Percentiles rank a stretch among this genome's conserved stretches.
phyloP scores from a whole-genome alignment of 2,888 invertebrate genomes.

The Amphimallon solstitiale region DNA sequence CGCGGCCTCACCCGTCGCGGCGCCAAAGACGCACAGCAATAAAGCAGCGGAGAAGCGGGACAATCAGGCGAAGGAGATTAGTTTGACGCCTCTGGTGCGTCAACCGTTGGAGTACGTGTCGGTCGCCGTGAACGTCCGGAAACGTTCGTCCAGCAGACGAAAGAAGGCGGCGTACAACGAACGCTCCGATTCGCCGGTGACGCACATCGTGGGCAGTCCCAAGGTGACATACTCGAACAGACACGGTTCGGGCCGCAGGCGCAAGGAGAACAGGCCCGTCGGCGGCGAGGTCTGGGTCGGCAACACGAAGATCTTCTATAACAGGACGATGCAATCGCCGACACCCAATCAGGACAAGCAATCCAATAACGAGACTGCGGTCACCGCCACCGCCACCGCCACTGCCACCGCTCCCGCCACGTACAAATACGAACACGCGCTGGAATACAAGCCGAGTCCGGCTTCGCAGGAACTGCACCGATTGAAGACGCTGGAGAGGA shows the following conservation, averaged over 20 bases:
- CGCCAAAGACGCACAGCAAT: constrained; percentile 56
- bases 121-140: constrained; percentile 73
- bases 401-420: constrained; percentile 60
- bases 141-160: constrained; percentile 73
- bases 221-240: constrained; percentile 71
- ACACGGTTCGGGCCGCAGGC: constrained; percentile 60
- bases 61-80: constrained; percentile 63
- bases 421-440: constrained; percentile 54
- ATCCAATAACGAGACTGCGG: no score
- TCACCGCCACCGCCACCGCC: no score
- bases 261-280: constrained; percentile 52
- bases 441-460: constrained; percentile 72
- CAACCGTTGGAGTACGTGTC: constrained; percentile 81
- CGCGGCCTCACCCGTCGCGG: no score
- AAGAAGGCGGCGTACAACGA: constrained; percentile 73
- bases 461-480: constrained; percentile 87
- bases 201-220: constrained; percentile 70
- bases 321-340: constrained; percentile 65
- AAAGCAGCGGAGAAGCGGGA: constrained; percentile 54
- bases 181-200: constrained; percentile 75
- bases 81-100: constrained; percentile 74
- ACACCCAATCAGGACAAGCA: constrained; percentile 67
- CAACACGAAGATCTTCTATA: constrained; percentile 74
- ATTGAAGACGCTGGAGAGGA: constrained; percentile 81
- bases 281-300: constrained; percentile 73